A percentile compares a stretch with the other conserved stretches of the same genome.
phyloP scores from a whole-genome alignment of 2,113 vertebrate genomes.

The Megalops atlanticus region DNA sequence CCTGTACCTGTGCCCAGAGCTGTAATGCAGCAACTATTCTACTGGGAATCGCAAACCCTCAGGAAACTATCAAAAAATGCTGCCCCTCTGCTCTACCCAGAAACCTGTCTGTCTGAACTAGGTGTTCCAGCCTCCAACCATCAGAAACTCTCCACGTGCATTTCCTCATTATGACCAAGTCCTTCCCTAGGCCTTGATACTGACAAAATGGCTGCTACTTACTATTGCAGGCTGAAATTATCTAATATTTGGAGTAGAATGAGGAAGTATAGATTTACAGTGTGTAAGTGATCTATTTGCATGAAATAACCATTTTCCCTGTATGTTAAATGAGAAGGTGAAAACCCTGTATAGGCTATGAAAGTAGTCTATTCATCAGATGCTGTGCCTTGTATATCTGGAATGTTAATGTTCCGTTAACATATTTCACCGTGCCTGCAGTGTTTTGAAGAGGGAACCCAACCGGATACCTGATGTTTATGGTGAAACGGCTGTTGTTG shows the following conservation, averaged over 20 bases:
- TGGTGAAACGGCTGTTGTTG: conserved; percentile 80
- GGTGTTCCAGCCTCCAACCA: background rate
- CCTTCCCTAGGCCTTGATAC: background rate
- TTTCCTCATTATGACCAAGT: background rate
- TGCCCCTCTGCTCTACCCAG: background rate
- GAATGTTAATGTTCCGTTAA: background rate
- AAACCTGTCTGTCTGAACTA: background rate
- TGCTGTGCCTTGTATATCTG: too few species aligned
- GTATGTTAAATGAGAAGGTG: too few species aligned
- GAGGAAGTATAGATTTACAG: background rate
- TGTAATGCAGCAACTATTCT: background rate
- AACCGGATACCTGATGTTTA: conserved; percentile 68
- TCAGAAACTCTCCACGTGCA: background rate
- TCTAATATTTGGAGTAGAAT: background rate
- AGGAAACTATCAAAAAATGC: background rate
- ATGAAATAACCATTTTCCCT: too few species aligned
- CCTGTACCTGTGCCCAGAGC: background rate
- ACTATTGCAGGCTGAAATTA: background rate
- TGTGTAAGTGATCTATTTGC: background rate
- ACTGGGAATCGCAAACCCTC: background rate
- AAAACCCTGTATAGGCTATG: too few species aligned
- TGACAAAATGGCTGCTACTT: background rate
- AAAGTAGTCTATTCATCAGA: too few species aligned
- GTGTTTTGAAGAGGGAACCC: background rate
- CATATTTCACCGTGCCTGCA: background rate